A percentile compares a stretch with the other conserved stretches of the same genome.
Evolutionary conservation across 2,797 vertebrate genomes (phyloP).

Genomic region (Brachymystax lenok): DNA sequence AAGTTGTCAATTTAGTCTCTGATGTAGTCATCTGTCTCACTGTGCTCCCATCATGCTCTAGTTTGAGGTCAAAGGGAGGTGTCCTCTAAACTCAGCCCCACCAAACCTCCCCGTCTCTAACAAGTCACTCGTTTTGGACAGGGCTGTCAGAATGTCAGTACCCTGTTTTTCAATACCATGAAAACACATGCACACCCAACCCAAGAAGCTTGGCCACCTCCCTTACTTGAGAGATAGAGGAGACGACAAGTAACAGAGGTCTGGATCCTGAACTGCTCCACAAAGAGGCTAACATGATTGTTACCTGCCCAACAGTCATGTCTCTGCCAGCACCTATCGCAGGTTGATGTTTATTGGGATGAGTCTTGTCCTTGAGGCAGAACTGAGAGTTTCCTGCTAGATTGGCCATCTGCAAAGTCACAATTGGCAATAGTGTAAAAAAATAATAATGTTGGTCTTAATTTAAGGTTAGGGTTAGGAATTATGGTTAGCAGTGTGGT

Average conservation of each 20-base stretch:
- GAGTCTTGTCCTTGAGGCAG: no score
- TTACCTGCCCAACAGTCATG: conserved; percentile 45
- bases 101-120: conserved; percentile 34
- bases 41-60: conserved; percentile 41
- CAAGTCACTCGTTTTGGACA: conserved; percentile 49
- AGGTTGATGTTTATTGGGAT: no score
- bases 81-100: conserved; percentile 28
- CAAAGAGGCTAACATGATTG: conserved; percentile 34
- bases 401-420: no score
- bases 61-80: conserved; percentile 51
- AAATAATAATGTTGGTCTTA: no score
- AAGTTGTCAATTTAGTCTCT: conserved; percentile 27
- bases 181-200: conserved; percentile 37
- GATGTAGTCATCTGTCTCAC: conserved; percentile 29
- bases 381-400: no score
- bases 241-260: conserved; percentile 6
- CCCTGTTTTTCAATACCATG: conserved; percentile 47
- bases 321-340: conserved; percentile 40
- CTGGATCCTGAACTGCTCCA: conserved; percentile 32
- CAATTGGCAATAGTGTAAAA: no score
- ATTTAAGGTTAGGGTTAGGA: no score
- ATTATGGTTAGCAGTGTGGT: no score
- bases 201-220: conserved; percentile 46
- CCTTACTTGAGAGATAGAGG: conserved; percentile 30
- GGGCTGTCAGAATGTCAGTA: conserved; percentile 50